Base-by-base conservation (phyloP, 2,113 vertebrate genomes). In the Nannobrachium achirus region DNA sequence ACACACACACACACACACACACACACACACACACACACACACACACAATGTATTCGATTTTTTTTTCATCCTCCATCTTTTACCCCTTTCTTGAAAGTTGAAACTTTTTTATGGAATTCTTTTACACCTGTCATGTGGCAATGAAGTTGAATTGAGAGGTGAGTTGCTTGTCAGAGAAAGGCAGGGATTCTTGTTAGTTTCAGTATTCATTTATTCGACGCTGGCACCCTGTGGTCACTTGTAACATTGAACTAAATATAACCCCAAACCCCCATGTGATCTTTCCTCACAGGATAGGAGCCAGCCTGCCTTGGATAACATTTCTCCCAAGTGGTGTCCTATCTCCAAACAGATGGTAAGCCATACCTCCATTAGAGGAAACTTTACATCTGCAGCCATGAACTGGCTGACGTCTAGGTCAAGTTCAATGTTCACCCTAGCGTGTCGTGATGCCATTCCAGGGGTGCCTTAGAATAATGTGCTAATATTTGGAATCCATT, bases 341-440 rank as follows among this genome's bases (percentile, higher is more conserved):
- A 56, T 89, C 53, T 51, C 68, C 73, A 83, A 75, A 78, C 89
- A 91, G 80, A 88, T 85, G 89, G 91, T 93, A 75, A 89, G 79
- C 3, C 40, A 50, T 14, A 20, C 25, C 25, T 63, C n/a, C 56
- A 59, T 20, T 19, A 20, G 49, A 45, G 15, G 2, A 53, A 33
- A 11, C 13, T 11, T 58, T 33, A 50, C 14, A 13, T 38, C 14
- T 18, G 16, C 63, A n/a, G 42, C n/a, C 18, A 46, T 46, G 6
- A 7, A 55, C 1, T 65, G 39, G 10, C 51, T 15, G 16, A 42
- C 20, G 3, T 42, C 25, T 1, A 15, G 38, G 33, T 33, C 15
- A 25, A 50, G 7, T 13, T 11, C 49, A 72, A 50, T n/a, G 1
- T 16, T 2, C 0, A 66, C 19, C 15, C 10, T 51, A n/a, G n/a